A percentile compares a stretch with the other conserved stretches of the same genome.
These are phyloP conservation scores for Perognathus longimembris DNA, from an alignment of 2,113 vertebrate species.

Conservation along the genomic window DNA sequence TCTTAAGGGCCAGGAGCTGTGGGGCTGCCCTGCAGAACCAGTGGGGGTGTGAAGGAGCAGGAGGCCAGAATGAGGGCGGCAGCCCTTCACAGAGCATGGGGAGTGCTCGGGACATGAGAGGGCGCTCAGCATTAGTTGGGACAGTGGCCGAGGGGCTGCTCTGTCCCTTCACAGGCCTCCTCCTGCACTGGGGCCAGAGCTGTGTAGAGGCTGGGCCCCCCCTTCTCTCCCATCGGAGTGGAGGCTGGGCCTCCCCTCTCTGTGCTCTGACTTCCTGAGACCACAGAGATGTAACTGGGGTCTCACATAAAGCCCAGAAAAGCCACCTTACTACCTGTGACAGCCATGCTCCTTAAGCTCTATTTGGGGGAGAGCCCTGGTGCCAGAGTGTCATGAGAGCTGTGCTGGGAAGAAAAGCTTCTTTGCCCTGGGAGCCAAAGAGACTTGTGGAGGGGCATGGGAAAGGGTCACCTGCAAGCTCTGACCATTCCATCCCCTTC, in stretches of 20 bases:
- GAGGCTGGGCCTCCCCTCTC: too few relatives aligned
- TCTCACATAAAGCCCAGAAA: neutral
- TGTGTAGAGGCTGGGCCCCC: neutral
- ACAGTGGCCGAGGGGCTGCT: fast-evolving
- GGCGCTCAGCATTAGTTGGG: fast-evolving
- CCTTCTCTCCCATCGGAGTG: neutral
- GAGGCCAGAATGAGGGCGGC: neutral
- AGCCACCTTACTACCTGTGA: neutral
- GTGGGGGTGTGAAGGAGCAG: neutral
- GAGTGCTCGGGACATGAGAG: neutral
- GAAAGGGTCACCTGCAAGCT: neutral
- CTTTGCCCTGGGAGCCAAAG: neutral
- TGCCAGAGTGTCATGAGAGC: neutral
- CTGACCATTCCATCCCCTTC: fast-evolving
- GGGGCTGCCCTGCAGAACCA: neutral
- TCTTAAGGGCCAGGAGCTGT: neutral
- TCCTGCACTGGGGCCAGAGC: neutral
- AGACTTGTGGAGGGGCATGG: neutral
- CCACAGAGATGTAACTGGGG: neutral
- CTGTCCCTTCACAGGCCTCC: neutral
- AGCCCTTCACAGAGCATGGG: neutral
- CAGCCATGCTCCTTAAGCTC: neutral
- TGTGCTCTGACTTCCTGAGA: neutral
- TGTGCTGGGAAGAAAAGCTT: neutral
- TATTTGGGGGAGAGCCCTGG: neutral